Base-by-base conservation (phyloP, 2,113 vertebrate genomes). In the Sander lucioperca region DNA sequence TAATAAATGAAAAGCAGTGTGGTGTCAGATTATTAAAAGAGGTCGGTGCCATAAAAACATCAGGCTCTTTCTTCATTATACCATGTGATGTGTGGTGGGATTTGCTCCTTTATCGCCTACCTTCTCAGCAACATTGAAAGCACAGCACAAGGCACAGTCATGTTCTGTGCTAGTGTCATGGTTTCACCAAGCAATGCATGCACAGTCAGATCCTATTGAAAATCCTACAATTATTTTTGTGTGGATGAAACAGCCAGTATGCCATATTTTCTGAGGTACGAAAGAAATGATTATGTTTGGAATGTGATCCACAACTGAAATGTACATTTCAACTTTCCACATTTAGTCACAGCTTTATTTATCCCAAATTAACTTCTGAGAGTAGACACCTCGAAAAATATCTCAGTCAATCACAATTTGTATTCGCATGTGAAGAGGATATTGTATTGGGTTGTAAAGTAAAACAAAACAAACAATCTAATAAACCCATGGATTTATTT, bases 181-280 rank as follows among this genome's bases (percentile, higher is more conserved):
- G 11, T 33, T 61, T 74, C 51, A 66, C 25, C 53, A n/a, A 18
- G 33, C 5, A 0, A 23, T 45, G 27, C 53, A 50, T 19, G 36
- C 48, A 33, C 11, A 9, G 48, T 56, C 19, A 10, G n/a, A 62
- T 56, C 68, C 45, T 6, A 3, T 57, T 79, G 15, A 67, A 74
- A 64, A 53, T 25, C 73, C 33, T 68, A 13, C 62, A 77, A 70
- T 11, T 3, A 23, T 18, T 48, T 61, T 25, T 57, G 19, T 61
- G 16, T 61, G 21, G 9, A 48, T 30, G 19, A 36, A 43, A 45
- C 43, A 51, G 58, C 16, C 53, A 48, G 9, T n/a, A 19, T 77
- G 39, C 48, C 45, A 74, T 58, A 69, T 80, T 88, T 82, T 69
- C 59, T 5, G 4, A 27, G 12, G 33, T 66, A 43, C 39, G 36